Evolutionary conservation across 1,140 invertebrate genomes (phyloP).

Genomic region (Apis mellifera): DNA sequence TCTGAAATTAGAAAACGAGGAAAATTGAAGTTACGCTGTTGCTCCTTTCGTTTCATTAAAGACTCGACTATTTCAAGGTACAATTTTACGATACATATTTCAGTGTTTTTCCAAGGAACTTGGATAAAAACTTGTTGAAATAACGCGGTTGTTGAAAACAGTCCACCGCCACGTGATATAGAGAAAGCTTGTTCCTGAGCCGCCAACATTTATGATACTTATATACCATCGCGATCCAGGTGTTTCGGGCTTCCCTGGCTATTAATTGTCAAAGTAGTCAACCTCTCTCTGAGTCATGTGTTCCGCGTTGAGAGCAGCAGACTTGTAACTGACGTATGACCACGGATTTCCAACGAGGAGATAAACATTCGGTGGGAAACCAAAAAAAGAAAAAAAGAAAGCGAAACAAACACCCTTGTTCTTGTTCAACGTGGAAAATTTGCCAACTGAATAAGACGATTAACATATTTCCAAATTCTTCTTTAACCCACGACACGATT

Average conservation of each 20-base stretch:
- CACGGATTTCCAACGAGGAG: not conserved
- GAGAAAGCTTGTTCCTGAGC: constrained; percentile 1
- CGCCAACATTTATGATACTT: constrained; percentile 39
- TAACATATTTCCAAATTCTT: not conserved
- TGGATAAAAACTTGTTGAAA: not conserved
- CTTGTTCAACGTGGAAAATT: not conserved
- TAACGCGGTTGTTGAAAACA: not conserved
- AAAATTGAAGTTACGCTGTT: not conserved
- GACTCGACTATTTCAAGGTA: not conserved
- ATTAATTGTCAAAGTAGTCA: constrained; percentile 40
- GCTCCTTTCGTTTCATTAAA: not conserved
- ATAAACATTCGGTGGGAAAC: not conserved
- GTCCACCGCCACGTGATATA: not conserved
- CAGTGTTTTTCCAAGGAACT: not conserved
- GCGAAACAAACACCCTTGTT: not conserved
- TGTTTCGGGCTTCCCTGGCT: constrained; percentile 10
- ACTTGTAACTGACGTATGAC: constrained; percentile 39
- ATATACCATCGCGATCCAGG: constrained; percentile 1
- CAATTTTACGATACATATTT: not conserved
- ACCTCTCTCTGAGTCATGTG: constrained; percentile 5
- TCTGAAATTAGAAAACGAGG: not conserved
- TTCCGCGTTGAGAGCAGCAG: constrained; percentile 7
- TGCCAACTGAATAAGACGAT: not conserved
- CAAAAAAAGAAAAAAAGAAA: not conserved
- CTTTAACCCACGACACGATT: not conserved